Evolutionary conservation across 2,113 vertebrate genomes (phyloP), one percentile per base, ranked within the genome.

Genomic region (Tragelaphus scriptus): DNA sequence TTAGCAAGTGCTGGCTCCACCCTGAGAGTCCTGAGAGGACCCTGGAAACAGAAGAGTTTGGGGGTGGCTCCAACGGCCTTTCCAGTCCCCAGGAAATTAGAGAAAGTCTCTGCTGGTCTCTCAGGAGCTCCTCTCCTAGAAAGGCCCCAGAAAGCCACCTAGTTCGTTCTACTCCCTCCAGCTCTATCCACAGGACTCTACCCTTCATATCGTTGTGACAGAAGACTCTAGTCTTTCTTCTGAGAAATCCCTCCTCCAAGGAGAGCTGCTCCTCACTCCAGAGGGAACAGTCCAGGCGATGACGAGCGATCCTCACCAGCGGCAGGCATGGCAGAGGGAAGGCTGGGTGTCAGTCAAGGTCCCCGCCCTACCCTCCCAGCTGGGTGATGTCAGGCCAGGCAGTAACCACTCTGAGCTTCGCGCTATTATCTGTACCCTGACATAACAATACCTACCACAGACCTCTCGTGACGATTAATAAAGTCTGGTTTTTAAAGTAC

Each of bases 271-370:
- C 30, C 77, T 82, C n/a, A 9, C 19, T 28, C 40, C 51, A 14
- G 17, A 65, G 53, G 11, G 17, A 61, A 65, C 26, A 28, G 32
- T 11, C 14, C 8, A 8, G 7, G 2, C 0, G 2, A 30, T 14
- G 13, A 81, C 36, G 2, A 44, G 23, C 13, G 2, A 21, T 32
- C 91, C n/a, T 80, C 53, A 7, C 13, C 2, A 30, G 55, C 36
- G 14, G 32, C 58, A 4, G 4, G 25, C 7, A 0, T 4, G 40
- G 28, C 4, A 5, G 21, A 3, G 2, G 53, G 7, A 28, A 65
- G 21, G 11, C 28, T 23, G 21, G 6, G 1, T 4, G 30, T 65
- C 77, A n/a, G 65, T 92, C 89, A 53, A 85, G 95, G 53, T 21
- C 92, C 85, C 58, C 2, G 17, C 36, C 47, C 87, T 21, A 13